Conservation (phyloP, 2,797 vertebrate species). For the Hephaestus fuliginosus region DNA sequence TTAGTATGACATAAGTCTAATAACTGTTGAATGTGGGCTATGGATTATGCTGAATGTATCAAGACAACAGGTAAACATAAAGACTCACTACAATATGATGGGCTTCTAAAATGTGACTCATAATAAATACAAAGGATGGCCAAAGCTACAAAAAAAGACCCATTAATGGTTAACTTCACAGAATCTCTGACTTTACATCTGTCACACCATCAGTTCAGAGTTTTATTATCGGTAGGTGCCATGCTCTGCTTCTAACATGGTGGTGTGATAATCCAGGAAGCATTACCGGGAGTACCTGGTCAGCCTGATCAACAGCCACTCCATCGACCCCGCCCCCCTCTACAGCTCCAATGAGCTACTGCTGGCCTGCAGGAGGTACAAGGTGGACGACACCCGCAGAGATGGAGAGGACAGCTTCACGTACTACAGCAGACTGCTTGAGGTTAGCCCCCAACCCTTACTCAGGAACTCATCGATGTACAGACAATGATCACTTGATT, state of each 20-base stretch:
- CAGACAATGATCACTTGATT: not conserved
- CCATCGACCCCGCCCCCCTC: conserved; percentile 88
- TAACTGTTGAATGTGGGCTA: not conserved
- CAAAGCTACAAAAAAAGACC: not conserved
- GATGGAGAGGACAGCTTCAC: conserved; percentile 82
- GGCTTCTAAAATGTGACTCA: not conserved
- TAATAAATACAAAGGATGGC: not conserved
- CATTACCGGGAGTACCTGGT: conserved; percentile 95
- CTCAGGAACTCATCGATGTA: not conserved
- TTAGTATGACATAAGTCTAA: not conserved
- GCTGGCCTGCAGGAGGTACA: conserved; percentile 88
- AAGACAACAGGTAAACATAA: too few relatives aligned
- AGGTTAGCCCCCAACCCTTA: conserved; percentile 62
- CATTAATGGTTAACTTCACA: not conserved
- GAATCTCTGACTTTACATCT: not conserved
- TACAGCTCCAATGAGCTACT: conserved; percentile 86
- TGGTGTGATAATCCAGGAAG: conserved; percentile 79
- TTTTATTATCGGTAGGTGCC: not conserved
- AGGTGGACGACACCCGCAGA: conserved; percentile 74
- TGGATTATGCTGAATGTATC: not conserved
- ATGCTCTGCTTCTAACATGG: not conserved
- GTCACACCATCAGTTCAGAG: too few relatives aligned
- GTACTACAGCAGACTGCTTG: conserved; percentile 83
- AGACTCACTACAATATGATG: not conserved
- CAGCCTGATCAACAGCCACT: conserved; percentile 91